Percentiles rank a stretch among this genome's conserved stretches.
phyloP scores from a whole-genome alignment of 2,113 vertebrate species.

The Crocuta crocuta region DNA sequence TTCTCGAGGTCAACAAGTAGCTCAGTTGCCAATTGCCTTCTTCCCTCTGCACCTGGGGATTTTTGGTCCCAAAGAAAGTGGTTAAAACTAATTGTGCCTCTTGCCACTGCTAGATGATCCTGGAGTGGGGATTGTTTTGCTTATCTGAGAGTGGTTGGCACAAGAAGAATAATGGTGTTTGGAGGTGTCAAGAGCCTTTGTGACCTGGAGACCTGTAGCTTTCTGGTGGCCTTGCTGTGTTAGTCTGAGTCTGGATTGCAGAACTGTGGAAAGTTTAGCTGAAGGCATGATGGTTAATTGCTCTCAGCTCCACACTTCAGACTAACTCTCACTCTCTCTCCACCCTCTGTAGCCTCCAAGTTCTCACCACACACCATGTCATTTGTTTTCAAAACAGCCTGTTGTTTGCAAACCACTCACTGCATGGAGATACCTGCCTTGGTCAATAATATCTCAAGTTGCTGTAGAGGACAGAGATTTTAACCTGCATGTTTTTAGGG shows the following conservation, averaged over 20 bases:
- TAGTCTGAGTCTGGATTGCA: constrained; percentile 43
- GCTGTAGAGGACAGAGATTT: background rate
- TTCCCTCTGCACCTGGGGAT: background rate
- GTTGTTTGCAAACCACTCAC: constrained; percentile 77
- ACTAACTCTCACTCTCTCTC: constrained; percentile 67
- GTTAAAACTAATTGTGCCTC: constrained; percentile 70
- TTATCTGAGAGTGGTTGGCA: constrained; percentile 4
- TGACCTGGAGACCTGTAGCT: constrained; percentile 57
- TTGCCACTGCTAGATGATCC: constrained; percentile 13
- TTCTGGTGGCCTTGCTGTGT: constrained; percentile 70
- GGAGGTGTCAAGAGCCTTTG: background rate
- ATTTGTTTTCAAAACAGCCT: constrained; percentile 68
- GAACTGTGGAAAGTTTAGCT: constrained; percentile 57
- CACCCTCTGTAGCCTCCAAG: constrained; percentile 29
- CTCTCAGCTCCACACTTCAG: constrained; percentile 37
- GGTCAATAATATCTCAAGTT: constrained; percentile 19
- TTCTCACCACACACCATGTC: constrained; percentile 3
- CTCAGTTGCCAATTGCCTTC: constrained; percentile 28
- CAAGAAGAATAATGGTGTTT: constrained; percentile 9
- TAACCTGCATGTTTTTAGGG: constrained; percentile 72
- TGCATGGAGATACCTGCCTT: constrained; percentile 82
- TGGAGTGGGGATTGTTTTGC: background rate
- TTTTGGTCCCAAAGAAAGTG: constrained; percentile 70
- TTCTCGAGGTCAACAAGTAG: constrained; percentile 62
- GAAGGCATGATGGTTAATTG: constrained; percentile 82